These are phyloP conservation scores for Thera britannica DNA, from an alignment of 2,888 invertebrate genomes.

Conservation along the genomic window DNA sequence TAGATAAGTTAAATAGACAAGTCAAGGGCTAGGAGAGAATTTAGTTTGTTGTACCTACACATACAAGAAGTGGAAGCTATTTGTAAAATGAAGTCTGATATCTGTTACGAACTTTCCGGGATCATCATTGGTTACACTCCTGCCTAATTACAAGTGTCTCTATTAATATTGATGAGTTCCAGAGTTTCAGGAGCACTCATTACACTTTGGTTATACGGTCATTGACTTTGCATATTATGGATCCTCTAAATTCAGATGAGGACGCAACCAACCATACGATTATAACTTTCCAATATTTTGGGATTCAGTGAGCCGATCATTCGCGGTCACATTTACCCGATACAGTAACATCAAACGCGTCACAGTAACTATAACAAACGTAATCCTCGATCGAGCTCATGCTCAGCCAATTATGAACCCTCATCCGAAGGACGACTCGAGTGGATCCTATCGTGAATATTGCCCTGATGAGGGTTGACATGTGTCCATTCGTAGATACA, in stretches of 20 bases:
- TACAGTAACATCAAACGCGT: slow-evolving; percentile 17
- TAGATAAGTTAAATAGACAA: neutral
- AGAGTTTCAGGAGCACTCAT: neutral
- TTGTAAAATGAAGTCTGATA: no score
- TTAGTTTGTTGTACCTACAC: neutral
- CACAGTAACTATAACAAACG: slow-evolving; percentile 24
- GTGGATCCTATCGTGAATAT: slow-evolving; percentile 46
- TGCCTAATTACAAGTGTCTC: neutral
- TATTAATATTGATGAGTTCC: neutral
- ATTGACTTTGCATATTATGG: slow-evolving; percentile 1
- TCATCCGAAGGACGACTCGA: slow-evolving; percentile 37
- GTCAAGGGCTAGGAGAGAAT: neutral
- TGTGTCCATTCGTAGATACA: slow-evolving; percentile 55
- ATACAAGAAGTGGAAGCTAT: no score
- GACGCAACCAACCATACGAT: slow-evolving; percentile 5
- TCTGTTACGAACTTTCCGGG: no score
- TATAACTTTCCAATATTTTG: slow-evolving; percentile 15
- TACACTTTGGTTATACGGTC: neutral
- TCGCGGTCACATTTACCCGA: slow-evolving; percentile 13
- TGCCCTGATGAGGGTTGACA: slow-evolving; percentile 65
- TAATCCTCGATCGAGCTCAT: slow-evolving; percentile 28
- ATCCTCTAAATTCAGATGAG: neutral
- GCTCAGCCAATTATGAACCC: slow-evolving; percentile 42
- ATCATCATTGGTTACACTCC: neutral
- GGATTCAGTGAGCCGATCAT: slow-evolving; percentile 12